Percentiles rank a stretch among this genome's conserved stretches.
Conservation (phyloP, 2,797 vertebrate genomes). For the Poeciliopsis presidionis region DNA sequence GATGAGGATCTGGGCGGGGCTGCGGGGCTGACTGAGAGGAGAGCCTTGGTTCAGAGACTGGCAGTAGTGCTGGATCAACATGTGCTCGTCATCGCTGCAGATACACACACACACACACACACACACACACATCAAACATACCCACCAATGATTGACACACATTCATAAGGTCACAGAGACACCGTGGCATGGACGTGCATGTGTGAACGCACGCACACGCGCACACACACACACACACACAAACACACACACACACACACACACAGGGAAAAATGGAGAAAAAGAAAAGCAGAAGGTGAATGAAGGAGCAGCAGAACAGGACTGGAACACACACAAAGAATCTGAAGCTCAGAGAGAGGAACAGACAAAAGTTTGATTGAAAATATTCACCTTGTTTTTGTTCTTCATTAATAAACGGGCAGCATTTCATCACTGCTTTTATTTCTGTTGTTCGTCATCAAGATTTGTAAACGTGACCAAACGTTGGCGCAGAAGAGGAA, state of each 20-base stretch:
- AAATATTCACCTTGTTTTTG: too few species aligned
- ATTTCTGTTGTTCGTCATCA: neutral
- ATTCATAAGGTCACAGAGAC: constrained; percentile 8
- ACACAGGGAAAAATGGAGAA: constrained; percentile 16
- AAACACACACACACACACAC: constrained; percentile 6
- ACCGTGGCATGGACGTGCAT: neutral
- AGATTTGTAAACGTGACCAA: too few species aligned
- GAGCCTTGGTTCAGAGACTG: constrained; percentile 99
- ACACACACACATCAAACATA: constrained; percentile 30
- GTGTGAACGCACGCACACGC: neutral
- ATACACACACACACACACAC: constrained; percentile 22
- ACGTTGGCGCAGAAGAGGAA: too few species aligned
- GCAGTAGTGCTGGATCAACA: constrained; percentile 99
- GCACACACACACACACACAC: neutral
- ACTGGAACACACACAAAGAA: constrained; percentile 31
- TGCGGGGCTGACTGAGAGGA: constrained; percentile 96
- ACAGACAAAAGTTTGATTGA: neutral
- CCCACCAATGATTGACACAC: constrained; percentile 33
- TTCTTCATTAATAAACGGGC: too few species aligned
- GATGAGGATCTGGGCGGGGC: constrained; percentile 99
- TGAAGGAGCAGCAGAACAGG: constrained; percentile 33
- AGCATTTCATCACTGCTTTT: neutral
- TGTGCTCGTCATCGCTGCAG: constrained; percentile 98
- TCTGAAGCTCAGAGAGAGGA: constrained; percentile 37
- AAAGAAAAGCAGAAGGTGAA: constrained; percentile 44